Conservation (phyloP, 1,140 invertebrate genomes). For the Heliconius eleuchia region DNA sequence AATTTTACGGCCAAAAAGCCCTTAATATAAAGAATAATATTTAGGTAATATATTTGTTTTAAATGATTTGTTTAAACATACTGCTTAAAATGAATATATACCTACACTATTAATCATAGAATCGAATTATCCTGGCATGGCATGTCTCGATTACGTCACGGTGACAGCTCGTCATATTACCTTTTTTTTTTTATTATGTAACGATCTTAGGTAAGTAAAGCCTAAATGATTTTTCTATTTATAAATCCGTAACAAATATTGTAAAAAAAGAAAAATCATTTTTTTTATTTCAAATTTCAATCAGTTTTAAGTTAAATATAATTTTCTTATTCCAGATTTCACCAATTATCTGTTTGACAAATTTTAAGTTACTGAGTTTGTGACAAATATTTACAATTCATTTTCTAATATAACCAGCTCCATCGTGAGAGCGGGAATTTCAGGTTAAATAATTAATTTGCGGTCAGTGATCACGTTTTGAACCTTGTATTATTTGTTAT, state of each 20-base stretch:
- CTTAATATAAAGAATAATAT: too few species aligned
- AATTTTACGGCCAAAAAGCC: too few species aligned
- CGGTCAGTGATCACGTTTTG: background rate
- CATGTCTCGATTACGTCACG: too few species aligned
- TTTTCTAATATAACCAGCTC: background rate
- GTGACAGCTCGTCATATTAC: too few species aligned
- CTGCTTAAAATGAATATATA: too few species aligned
- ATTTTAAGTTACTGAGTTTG: slow-evolving; percentile 1
- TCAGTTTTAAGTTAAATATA: background rate
- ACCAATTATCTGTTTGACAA: background rate
- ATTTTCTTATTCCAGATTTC: background rate
- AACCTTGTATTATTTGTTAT: background rate
- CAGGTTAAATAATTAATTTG: background rate
- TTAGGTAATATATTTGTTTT: too few species aligned
- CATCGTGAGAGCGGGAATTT: background rate
- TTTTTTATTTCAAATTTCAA: slow-evolving; percentile 1
- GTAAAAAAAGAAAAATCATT: background rate
- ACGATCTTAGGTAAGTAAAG: too few species aligned
- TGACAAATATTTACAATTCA: slow-evolving; percentile 1
- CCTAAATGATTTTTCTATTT: background rate
- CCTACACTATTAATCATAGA: too few species aligned
- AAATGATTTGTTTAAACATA: too few species aligned
- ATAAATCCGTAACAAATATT: background rate
- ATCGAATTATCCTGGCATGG: too few species aligned
- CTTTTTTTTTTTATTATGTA: too few species aligned